Percentiles rank a stretch among this genome's conserved stretches.
phyloP scores from a whole-genome alignment of 2,888 invertebrate genomes.

The Chironomus riparius region DNA sequence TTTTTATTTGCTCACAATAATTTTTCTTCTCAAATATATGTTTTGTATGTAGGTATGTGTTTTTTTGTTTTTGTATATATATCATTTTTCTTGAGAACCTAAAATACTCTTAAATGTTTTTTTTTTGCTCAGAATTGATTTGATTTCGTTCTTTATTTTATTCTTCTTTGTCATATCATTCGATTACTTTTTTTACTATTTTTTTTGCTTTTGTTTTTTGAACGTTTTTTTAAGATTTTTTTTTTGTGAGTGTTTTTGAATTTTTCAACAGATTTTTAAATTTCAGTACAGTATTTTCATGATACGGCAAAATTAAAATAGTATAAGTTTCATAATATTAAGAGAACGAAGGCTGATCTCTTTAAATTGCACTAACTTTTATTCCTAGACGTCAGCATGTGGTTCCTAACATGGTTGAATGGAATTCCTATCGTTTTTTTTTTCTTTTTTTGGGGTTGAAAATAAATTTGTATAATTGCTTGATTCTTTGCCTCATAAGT shows the following conservation, averaged over 20 bases:
- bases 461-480: too few relatives aligned
- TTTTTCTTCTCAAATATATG: too few relatives aligned
- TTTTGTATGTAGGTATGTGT: neutral
- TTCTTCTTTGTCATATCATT: constrained; percentile 3
- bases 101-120: neutral
- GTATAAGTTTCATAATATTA: too few relatives aligned
- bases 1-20: neutral
- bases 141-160: neutral
- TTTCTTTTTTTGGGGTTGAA: too few relatives aligned
- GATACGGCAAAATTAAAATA: too few relatives aligned
- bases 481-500: too few relatives aligned
- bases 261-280: neutral
- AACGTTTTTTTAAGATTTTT: neutral
- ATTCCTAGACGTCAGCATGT: too few relatives aligned
- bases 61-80: neutral
- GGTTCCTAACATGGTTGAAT: too few relatives aligned
- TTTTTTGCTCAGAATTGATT: constrained; percentile 10
- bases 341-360: too few relatives aligned
- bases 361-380: too few relatives aligned
- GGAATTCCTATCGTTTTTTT: too few relatives aligned
- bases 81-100: neutral
- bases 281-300: neutral
- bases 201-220: constrained; percentile 4
- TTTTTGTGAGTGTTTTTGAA: neutral
- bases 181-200: neutral